phyloP scores from a whole-genome alignment of 2,888 invertebrate genomes.

The Monochamus alternatus region DNA sequence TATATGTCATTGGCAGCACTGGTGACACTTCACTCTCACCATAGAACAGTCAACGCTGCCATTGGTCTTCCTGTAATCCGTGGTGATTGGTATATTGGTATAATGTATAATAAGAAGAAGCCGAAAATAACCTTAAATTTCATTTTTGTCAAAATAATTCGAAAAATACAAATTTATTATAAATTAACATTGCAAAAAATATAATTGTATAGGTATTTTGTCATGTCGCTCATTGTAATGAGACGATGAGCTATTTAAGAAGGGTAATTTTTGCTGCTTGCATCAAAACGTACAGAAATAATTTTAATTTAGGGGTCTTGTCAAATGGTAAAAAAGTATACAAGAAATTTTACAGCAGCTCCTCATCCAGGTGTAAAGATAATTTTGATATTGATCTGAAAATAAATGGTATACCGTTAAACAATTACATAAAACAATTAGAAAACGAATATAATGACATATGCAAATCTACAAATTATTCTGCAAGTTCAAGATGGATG shows the following conservation, averaged over 20 bases:
- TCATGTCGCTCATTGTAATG: not conserved
- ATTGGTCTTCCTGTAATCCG: too few relatives aligned
- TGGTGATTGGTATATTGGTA: too few relatives aligned
- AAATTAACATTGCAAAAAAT: not conserved
- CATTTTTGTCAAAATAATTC: too few relatives aligned
- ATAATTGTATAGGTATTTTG: not conserved
- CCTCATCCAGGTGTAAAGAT: not conserved
- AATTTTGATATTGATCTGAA: constrained; percentile 60
- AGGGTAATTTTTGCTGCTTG: not conserved
- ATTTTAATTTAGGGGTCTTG: not conserved
- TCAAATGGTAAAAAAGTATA: not conserved
- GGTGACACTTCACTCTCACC: too few relatives aligned
- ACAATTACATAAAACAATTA: constrained; percentile 64
- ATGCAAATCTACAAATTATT: constrained; percentile 39
- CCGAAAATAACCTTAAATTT: too few relatives aligned
- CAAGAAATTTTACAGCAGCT: constrained; percentile 11
- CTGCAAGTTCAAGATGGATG: constrained; percentile 41
- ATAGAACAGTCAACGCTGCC: too few relatives aligned
- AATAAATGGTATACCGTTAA: constrained; percentile 61
- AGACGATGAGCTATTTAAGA: not conserved
- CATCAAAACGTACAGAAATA: not conserved
- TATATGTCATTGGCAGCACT: too few relatives aligned
- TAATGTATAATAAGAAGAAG: too few relatives aligned
- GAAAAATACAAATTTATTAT: not conserved
- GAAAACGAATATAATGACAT: constrained; percentile 61